phyloP scores from a whole-genome alignment of 2,888 invertebrate species.

The Platycheirus rosarum region DNA sequence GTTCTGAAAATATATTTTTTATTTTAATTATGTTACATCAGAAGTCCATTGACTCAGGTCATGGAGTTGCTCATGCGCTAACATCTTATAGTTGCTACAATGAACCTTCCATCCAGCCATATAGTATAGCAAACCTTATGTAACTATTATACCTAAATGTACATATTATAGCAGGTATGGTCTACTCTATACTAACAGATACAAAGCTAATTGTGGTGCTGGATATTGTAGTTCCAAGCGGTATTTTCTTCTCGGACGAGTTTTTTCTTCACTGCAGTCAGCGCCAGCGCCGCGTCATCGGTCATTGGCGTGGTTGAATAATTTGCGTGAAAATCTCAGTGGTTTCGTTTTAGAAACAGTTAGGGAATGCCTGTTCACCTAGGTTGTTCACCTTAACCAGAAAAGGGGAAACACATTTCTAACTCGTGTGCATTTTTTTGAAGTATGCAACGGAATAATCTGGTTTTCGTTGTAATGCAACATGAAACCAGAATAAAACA shows the following conservation, averaged over 20 bases:
- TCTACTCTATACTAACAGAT: conserved; percentile 9
- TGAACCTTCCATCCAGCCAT: no score
- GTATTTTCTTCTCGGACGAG: conserved; percentile 28
- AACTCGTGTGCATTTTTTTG: neutral
- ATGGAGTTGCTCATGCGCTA: conserved; percentile 27
- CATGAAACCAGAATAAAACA: neutral
- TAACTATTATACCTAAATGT: neutral
- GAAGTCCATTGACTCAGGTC: neutral
- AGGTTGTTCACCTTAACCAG: conserved; percentile 49
- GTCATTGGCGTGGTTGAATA: conserved; percentile 30
- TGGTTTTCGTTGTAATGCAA: neutral
- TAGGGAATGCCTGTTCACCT: conserved; percentile 42
- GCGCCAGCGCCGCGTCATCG: conserved; percentile 34
- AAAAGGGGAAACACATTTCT: neutral
- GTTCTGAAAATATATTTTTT: neutral
- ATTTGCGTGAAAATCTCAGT: conserved; percentile 56
- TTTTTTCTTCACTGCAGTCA: neutral
- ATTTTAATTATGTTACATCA: neutral
- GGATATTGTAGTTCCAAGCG: conserved; percentile 1
- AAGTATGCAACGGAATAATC: neutral
- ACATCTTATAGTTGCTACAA: neutral
- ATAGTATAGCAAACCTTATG: conserved; percentile 5
- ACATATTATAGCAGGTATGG: no score
- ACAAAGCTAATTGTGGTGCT: conserved; percentile 16
- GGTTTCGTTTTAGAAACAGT: conserved; percentile 49